Percentiles rank a stretch among this genome's conserved stretches.
Conservation (phyloP, 1,140 invertebrate genomes). For the Heliconius melpomene region DNA sequence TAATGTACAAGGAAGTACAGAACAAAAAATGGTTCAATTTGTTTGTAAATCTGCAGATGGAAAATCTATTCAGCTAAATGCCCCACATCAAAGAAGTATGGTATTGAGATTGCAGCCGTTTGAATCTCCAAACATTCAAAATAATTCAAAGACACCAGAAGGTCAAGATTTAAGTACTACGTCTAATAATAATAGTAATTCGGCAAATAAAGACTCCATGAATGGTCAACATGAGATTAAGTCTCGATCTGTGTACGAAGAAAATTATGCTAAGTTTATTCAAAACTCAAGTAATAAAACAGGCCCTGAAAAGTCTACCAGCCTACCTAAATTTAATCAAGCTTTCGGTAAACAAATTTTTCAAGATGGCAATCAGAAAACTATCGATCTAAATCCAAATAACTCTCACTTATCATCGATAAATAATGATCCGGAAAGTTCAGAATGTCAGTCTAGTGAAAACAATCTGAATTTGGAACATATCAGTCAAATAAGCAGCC, state of each 20-base stretch:
- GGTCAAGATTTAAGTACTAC: slow-evolving; percentile 53
- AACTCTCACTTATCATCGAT: slow-evolving; percentile 53
- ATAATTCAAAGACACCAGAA: slow-evolving; percentile 55
- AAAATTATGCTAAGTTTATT: slow-evolving; percentile 81
- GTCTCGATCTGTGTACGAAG: slow-evolving; percentile 80
- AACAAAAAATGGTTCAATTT: slow-evolving; percentile 81
- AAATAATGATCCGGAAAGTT: slow-evolving; percentile 48
- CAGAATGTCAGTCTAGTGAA: slow-evolving; percentile 58
- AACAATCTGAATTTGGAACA: slow-evolving; percentile 69
- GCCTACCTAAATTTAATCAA: slow-evolving; percentile 89
- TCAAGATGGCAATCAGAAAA: slow-evolving; percentile 76
- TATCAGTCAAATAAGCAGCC: slow-evolving; percentile 68
- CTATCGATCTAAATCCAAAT: slow-evolving; percentile 55
- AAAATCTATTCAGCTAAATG: slow-evolving; percentile 80
- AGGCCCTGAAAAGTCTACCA: slow-evolving; percentile 64
- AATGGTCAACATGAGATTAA: slow-evolving; percentile 72
- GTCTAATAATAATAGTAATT: slow-evolving; percentile 35
- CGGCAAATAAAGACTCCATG: slow-evolving; percentile 45
- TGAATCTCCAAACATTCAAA: slow-evolving; percentile 59
- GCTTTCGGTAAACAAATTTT: slow-evolving; percentile 87
- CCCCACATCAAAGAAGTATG: slow-evolving; percentile 76
- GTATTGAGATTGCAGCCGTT: slow-evolving; percentile 76
- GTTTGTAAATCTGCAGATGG: slow-evolving; percentile 83
- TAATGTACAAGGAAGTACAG: slow-evolving; percentile 75
- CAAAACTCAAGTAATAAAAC: slow-evolving; percentile 69